Evolutionary conservation across 2,113 vertebrate genomes (phyloP), one percentile per base, ranked within the genome.

Genomic region (Theropithecus gelada): DNA sequence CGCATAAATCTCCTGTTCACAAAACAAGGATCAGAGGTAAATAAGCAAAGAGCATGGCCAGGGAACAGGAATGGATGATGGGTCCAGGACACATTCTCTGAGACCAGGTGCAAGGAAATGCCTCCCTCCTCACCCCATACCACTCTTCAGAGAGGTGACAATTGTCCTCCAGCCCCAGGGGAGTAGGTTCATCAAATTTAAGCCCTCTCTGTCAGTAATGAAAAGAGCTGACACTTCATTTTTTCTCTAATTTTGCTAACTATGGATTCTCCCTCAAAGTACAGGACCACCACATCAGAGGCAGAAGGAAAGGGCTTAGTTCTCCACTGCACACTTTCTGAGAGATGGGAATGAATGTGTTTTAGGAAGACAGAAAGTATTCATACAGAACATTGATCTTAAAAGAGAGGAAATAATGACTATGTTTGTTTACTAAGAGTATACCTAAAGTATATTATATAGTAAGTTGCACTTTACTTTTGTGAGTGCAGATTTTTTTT

Each of bases 351-450:
- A 55, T 55, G 32, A 70, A 59, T 68, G 30, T 43, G 20, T 50
- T 80, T 83, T 10, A 79, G 73, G 35, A 94, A 75, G 64, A 75
- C 12, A 25, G 40, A 66, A 93, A 91, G 68, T 90, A 59, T 57
- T 66, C 35, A 48, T 18, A 23, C 16, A 50, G 40, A 7, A 76
- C 43, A 87, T 38, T 70, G 4, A 52, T 76, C 76, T 97, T 96
- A 88, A 85, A 88, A 66, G 20, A 40, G 9, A 88, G 27, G 55
- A 12, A 55, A 59, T 52, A 78, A 85, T 43, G 30, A 52, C 40
- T 75, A 75, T 16, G 48, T 78, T 87, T 87, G 40, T 72, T 92
- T 94, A 92, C 80, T 94, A 75, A 94, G n/a, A 88, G 87, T 38
- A 72, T 4, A 80, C 30, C n/a, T 11, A 61, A 12, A 72, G 72